These are phyloP conservation scores for Pseudorhombus dupliciocellatus DNA, from an alignment of 2,113 vertebrate genomes.

Conservation along the genomic window DNA sequence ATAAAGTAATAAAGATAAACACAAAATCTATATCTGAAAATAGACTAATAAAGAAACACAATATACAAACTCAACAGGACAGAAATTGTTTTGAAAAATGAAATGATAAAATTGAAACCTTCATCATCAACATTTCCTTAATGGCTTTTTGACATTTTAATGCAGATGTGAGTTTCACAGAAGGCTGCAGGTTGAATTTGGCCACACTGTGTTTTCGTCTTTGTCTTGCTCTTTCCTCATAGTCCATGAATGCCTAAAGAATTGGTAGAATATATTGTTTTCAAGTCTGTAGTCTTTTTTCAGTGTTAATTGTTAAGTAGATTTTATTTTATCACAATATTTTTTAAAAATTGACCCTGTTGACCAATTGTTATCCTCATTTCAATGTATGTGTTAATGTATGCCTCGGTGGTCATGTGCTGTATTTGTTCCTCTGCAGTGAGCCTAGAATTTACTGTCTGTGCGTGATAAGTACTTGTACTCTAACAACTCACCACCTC, in stretches of 20 bases:
- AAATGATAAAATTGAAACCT: too few species aligned
- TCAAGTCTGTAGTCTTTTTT: too few species aligned
- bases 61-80: not conserved
- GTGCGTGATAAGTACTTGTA: slow-evolving; percentile 21
- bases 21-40: not conserved
- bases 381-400: not conserved
- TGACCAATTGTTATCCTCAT: not conserved
- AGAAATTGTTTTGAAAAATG: not conserved
- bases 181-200: too few species aligned
- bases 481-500: slow-evolving; percentile 47
- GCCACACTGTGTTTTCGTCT: too few species aligned
- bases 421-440: not conserved
- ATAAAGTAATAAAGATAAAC: not conserved
- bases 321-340: not conserved
- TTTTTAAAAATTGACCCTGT: not conserved
- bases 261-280: not conserved
- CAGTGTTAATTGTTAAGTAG: not conserved
- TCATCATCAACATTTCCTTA: too few species aligned
- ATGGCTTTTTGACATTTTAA: too few species aligned
- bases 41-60: not conserved
- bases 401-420: not conserved
- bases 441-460: slow-evolving; percentile 4
- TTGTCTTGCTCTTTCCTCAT: not conserved
- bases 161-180: too few species aligned
- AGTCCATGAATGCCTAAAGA: not conserved